Evolutionary conservation across 2,797 vertebrate genomes (phyloP), one percentile per base, ranked within the genome.

Genomic region (Helicolenus hilgendorfi): DNA sequence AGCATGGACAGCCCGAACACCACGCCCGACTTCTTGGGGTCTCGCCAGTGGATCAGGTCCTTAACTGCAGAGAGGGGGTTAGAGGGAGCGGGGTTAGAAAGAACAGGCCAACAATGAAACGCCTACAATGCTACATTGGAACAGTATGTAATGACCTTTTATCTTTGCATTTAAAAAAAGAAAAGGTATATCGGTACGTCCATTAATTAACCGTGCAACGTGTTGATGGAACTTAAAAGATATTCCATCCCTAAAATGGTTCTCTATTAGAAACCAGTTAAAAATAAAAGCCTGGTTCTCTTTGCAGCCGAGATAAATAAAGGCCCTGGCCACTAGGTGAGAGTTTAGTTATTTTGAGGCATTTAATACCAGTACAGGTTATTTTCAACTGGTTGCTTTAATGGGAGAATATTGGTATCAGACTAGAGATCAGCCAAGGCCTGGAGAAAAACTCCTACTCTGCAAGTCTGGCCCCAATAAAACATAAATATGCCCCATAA

Each of bases 1-100:
- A 98, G 96, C 96, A 99, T 90, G 0, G 98, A 98, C 71, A 98
- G 86, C 62, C 98, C 98, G 3, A 99, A 99, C 80, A 98, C 98
- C 87, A 98, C 58, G 4, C 98, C 98, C 0, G 98, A 98, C 96
- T 98, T 98, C 97, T 98, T 98, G 92, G 98, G 98, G 87, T 99
- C 98, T 86, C 98, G 96, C 98, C 98, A 99, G 95, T 98, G 98
- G 71, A 99, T 96, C 96, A 99, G 96, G 20, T 98, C 98, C 65
- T 96, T 96, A 63, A 98, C 98, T 99, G 96, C 13, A 81, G 35
- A 73, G 72, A 68, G 14, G 53, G 1, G 55, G 58, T 62, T 4
- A 60, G 20, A 33, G n/a, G 8, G 36, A 18, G n/a, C 4, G 3
- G 22, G 1, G 22, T 79, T 27, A 85, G 27, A 76, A 0, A 7